Evolutionary conservation across 2,113 vertebrate species (phyloP), one percentile per base, ranked within the genome.

Genomic region (Heliornis fulica): DNA sequence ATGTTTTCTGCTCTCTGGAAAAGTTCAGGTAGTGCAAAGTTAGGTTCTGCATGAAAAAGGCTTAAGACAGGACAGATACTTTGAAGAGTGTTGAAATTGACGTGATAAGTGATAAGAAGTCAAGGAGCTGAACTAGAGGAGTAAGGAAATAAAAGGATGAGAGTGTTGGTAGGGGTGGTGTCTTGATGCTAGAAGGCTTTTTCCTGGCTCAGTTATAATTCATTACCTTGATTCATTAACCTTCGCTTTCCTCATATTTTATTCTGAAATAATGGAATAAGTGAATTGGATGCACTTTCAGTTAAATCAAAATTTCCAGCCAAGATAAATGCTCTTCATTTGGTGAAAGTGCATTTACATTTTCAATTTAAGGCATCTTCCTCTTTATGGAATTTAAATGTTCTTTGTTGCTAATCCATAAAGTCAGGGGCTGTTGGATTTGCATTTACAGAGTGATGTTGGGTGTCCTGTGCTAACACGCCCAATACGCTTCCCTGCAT

Each of bases 231-330:
- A 88, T 72, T 85, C 31, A 72, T 85, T 93, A 74, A 65, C 63
- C 56, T 92, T 90, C 2, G 0, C 57, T 83, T 91, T 91, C 76
- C 87, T 76, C 48, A 34, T 61, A 26, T 70, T 94, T 84, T 78
- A 71, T 66, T 87, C 56, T 89, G 87, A 87, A 93, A 81, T 90
- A 93, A 87, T 76, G 50, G 61, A 90, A 68, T 56, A 93, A 87
- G 53, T 64, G 61, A 93, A 38, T 40, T 76, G 53, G 51, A 46
- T 69, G 32, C 72, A 87, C 70, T 91, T 94, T 48, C 57, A 56
- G 13, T 51, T 85, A 91, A 91, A 82, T 85, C 4, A 68, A 53
- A 79, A 60, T 79, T 93, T 94, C 74, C 53, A 91, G 38, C 53
- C 57, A 79, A 91, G 92, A 91, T 19, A 65, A 91, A 76, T 76